Evolutionary conservation across 2,113 vertebrate genomes (phyloP).

Genomic region (Menura novaehollandiae): DNA sequence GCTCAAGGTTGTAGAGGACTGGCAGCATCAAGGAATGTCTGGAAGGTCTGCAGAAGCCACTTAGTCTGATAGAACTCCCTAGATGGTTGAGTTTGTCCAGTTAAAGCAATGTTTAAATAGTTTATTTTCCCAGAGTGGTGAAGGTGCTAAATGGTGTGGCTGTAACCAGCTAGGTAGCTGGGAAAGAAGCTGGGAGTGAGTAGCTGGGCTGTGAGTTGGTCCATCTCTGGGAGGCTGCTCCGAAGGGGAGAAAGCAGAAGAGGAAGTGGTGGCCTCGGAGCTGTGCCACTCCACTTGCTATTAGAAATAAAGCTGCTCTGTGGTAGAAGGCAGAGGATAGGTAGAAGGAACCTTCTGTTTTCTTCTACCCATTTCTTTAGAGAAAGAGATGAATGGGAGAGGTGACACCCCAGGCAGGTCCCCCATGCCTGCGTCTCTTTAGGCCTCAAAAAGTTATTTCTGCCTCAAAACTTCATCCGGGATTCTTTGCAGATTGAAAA

Average conservation of each 20-base stretch:
- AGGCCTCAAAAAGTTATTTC: neutral
- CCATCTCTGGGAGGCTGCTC: neutral
- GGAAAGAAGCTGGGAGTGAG: neutral
- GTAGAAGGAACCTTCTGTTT: neutral
- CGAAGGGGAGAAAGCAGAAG: neutral
- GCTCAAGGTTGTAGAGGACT: neutral
- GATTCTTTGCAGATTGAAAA: neutral
- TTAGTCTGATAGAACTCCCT: neutral
- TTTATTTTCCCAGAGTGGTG: neutral
- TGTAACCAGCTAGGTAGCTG: neutral
- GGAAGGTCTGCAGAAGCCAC: neutral
- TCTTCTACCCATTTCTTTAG: neutral
- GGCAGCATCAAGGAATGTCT: neutral
- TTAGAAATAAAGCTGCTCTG: neutral
- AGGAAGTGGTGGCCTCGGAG: rapidly evolving
- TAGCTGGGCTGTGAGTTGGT: neutral
- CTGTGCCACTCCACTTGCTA: neutral
- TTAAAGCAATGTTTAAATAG: neutral
- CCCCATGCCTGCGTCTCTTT: rapidly evolving
- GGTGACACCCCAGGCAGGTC: rapidly evolving
- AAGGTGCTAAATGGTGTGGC: neutral
- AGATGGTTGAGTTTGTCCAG: neutral
- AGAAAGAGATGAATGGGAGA: neutral
- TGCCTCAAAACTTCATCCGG: neutral
- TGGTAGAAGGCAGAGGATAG: neutral